Conservation (phyloP, 1,140 invertebrate genomes). For the Zaprionus ghesquierei region DNA sequence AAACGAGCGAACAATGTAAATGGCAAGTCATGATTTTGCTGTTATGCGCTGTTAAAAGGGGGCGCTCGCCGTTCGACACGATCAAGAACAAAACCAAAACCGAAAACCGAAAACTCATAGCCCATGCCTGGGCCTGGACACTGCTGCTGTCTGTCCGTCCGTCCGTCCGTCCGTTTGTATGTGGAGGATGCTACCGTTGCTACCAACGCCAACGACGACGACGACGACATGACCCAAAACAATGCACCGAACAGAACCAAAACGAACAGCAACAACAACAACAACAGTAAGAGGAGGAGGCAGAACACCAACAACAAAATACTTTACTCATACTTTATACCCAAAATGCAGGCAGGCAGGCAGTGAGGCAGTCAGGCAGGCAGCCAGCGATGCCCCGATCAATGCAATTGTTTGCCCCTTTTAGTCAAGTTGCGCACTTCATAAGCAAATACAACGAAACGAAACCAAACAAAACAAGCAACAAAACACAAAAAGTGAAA, state of each 20-base stretch:
- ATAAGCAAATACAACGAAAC: conserved; percentile 74
- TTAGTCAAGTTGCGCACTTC: conserved; percentile 81
- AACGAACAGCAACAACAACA: conserved; percentile 38
- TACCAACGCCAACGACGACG: conserved; percentile 59
- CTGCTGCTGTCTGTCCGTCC: conserved; percentile 3
- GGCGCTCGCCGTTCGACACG: conserved; percentile 82
- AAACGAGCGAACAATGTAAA: conserved; percentile 82
- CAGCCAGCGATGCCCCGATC: conserved; percentile 44
- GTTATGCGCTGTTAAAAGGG: conserved; percentile 82
- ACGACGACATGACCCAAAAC: conserved; percentile 76
- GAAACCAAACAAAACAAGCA: conserved; percentile 22
- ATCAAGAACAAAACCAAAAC: conserved; percentile 77
- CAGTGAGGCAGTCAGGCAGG: background rate
- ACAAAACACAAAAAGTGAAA: conserved; percentile 13
- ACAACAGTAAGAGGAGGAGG: conserved; percentile 42
- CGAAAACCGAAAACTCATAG: conserved; percentile 50
- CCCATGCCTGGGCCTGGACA: conserved; percentile 5
- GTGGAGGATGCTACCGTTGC: conserved; percentile 70
- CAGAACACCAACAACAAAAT: conserved; percentile 54
- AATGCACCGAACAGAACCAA: conserved; percentile 58
- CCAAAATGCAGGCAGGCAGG: conserved; percentile 55
- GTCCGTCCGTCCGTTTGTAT: conserved; percentile 1
- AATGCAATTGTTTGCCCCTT: conserved; percentile 81
- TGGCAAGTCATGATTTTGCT: conserved; percentile 82
- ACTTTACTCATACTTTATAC: conserved; percentile 80